These are phyloP conservation scores for Hartigia nigra DNA, from an alignment of 2,888 invertebrate species.

Conservation along the genomic window DNA sequence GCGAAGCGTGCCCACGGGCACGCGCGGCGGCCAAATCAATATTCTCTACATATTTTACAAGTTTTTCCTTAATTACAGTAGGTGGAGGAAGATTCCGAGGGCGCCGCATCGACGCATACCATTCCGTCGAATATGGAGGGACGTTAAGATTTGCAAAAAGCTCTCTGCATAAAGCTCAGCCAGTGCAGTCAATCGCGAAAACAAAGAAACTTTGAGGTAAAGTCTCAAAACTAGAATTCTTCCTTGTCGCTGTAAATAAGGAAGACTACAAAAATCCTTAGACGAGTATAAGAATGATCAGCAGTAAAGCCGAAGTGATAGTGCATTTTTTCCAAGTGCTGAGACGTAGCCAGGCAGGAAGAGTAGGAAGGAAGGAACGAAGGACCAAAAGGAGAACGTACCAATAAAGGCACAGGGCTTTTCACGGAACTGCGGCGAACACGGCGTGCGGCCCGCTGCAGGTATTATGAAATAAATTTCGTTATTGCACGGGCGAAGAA, in stretches of 20 bases:
- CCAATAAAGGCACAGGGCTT: not conserved
- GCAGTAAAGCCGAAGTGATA: not conserved
- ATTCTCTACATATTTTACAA: constrained; percentile 53
- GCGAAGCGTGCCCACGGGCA: constrained; percentile 43
- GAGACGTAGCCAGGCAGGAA: not conserved
- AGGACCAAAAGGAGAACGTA: not conserved
- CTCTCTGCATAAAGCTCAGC: not conserved
- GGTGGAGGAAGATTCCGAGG: not conserved
- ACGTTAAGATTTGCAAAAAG: not conserved
- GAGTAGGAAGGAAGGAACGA: not conserved
- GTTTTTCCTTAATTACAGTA: constrained; percentile 46
- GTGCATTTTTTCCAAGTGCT: not conserved
- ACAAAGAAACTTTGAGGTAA: not conserved
- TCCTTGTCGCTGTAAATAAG: not conserved
- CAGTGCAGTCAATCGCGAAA: not conserved
- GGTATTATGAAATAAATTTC: constrained; percentile 61
- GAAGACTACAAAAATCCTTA: not conserved
- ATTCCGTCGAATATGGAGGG: not conserved
- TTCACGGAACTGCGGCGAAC: constrained; percentile 6
- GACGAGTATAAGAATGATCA: not conserved
- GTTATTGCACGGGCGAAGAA: constrained; percentile 55
- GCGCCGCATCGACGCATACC: not conserved
- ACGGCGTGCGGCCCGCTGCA: constrained; percentile 34
- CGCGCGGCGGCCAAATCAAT: constrained; percentile 56
- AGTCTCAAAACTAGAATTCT: not conserved